Percentiles rank a stretch among this genome's conserved stretches.
Evolutionary conservation across 2,888 invertebrate species (phyloP).

Genomic region (Phasia obesa): DNA sequence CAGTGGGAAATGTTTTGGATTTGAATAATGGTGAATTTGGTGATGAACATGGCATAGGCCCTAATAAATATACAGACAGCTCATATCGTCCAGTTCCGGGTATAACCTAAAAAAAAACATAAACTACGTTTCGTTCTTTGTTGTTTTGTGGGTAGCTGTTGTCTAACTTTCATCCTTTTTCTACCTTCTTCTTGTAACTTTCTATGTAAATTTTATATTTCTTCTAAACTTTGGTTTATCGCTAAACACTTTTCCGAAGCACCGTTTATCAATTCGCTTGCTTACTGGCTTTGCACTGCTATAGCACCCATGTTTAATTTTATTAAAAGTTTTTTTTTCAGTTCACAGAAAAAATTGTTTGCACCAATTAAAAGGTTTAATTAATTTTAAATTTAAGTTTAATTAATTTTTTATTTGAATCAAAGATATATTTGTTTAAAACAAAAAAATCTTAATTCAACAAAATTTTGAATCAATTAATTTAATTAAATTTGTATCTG

Average conservation of each 20-base stretch:
- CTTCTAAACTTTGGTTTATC: conserved; percentile 22
- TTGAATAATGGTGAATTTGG: conserved; percentile 78
- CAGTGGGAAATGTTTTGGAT: conserved; percentile 80
- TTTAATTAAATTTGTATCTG: no score
- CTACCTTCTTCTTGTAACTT: background rate
- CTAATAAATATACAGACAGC: conserved; percentile 75
- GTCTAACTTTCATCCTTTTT: background rate
- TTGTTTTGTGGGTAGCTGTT: background rate
- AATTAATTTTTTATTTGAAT: no score
- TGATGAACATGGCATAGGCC: conserved; percentile 76
- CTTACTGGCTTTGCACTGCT: conserved; percentile 51
- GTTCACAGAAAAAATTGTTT: no score
- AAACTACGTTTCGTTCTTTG: conserved; percentile 41
- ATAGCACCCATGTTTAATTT: conserved; percentile 1
- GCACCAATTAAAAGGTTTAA: background rate
- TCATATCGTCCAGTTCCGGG: conserved; percentile 82
- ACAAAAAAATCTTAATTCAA: no score
- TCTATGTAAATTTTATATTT: background rate
- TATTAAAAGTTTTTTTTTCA: background rate
- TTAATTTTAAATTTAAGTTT: no score
- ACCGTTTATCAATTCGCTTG: conserved; percentile 25
- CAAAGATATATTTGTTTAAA: no score
- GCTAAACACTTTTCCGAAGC: conserved; percentile 33
- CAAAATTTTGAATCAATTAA: no score
- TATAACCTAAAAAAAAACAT: conserved; percentile 73